phyloP scores from a whole-genome alignment of 1,140 invertebrate genomes.

The Ostrea denselamellosa region DNA sequence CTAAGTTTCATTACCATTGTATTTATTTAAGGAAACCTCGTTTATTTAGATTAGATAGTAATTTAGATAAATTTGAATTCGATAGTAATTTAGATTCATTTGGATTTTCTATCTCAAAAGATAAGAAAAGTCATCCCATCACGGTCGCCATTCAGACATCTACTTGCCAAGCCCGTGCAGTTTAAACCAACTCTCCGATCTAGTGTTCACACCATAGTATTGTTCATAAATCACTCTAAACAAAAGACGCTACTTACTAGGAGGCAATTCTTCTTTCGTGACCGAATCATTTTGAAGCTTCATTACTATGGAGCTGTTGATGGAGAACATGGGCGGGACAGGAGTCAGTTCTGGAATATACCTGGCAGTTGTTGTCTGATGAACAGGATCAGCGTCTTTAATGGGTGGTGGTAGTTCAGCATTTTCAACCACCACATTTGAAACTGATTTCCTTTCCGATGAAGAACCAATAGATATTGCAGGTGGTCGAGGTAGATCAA shows the following conservation, averaged over 20 bases:
- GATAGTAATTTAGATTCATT: no score
- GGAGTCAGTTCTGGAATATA: neutral
- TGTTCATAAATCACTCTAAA: neutral
- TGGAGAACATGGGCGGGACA: neutral
- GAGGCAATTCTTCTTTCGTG: conserved; percentile 2
- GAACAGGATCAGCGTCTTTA: neutral
- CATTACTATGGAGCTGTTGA: neutral
- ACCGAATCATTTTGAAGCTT: conserved; percentile 37
- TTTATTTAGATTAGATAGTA: no score
- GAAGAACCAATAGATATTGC: neutral
- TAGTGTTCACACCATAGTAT: no score
- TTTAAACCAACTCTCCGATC: no score
- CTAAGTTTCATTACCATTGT: no score
- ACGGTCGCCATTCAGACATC: no score
- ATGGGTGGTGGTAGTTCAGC: no score
- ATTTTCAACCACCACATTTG: neutral
- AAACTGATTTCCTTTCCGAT: neutral
- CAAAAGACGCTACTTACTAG: neutral
- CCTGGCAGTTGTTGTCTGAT: neutral
- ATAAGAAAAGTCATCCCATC: no score
- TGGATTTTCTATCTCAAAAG: no score
- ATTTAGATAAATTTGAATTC: no score
- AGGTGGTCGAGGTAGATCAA: neutral
- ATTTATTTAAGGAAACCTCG: no score
- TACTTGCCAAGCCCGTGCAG: no score